A percentile compares a stretch with the other conserved stretches of the same genome.
phyloP scores from a whole-genome alignment of 1,140 invertebrate genomes.

The Scaptodrosophila lebanonensis region DNA sequence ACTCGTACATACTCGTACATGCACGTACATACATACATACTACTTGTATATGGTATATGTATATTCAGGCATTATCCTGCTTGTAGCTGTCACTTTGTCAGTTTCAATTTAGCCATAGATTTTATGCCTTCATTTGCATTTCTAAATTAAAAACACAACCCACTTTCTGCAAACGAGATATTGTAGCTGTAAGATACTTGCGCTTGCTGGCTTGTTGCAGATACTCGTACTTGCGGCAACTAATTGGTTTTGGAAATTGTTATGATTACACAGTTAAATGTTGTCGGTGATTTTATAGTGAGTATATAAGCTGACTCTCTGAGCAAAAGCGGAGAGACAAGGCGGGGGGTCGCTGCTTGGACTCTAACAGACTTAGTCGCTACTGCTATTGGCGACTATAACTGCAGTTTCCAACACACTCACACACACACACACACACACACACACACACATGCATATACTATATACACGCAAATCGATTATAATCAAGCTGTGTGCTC shows the following conservation, averaged over 20 bases:
- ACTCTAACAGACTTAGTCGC: too few relatives aligned
- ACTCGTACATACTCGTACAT: too few relatives aligned
- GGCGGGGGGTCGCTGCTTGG: too few relatives aligned
- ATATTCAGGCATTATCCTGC: constrained; percentile 60
- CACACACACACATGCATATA: constrained; percentile 20
- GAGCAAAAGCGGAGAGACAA: too few relatives aligned
- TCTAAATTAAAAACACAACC: constrained; percentile 62
- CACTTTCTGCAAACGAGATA: constrained; percentile 29
- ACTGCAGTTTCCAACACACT: constrained; percentile 19
- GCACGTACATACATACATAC: too few relatives aligned
- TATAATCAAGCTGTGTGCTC: constrained; percentile 33
- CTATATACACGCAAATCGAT: constrained; percentile 51
- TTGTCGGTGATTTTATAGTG: constrained; percentile 66
- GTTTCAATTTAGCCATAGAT: constrained; percentile 65
- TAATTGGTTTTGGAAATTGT: constrained; percentile 73
- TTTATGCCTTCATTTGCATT: constrained; percentile 74
- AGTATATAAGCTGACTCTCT: not conserved
- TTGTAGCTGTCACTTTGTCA: constrained; percentile 47
- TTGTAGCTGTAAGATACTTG: not conserved
- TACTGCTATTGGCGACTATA: too few relatives aligned
- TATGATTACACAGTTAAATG: constrained; percentile 72
- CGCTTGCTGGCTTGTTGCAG: not conserved
- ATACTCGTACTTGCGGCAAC: constrained; percentile 25
- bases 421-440: constrained; percentile 12
- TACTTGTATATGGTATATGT: too few relatives aligned